Percentiles rank a stretch among this genome's conserved stretches.
These are phyloP conservation scores for Drosophila longiperda DNA, from an alignment of 2,888 invertebrate species.

Conservation along the genomic window DNA sequence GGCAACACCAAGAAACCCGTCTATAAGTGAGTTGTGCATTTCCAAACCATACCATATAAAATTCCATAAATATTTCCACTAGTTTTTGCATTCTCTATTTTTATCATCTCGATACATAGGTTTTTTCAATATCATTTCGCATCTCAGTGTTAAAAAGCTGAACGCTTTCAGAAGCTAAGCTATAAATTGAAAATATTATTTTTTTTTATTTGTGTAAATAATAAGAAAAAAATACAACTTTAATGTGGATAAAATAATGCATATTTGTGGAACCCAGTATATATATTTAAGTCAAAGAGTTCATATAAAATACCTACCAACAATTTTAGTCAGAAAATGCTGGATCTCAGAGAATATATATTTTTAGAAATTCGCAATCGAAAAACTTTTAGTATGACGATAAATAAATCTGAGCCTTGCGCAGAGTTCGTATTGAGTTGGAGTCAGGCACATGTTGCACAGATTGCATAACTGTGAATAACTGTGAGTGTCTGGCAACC, in stretches of 20 bases:
- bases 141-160: slow-evolving; percentile 38
- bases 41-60: not conserved
- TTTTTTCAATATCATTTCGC: slow-evolving; percentile 39
- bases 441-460: not conserved
- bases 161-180: not conserved
- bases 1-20: slow-evolving; percentile 66
- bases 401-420: not conserved
- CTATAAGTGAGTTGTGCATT: slow-evolving; percentile 62
- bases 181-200: not conserved
- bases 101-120: slow-evolving; percentile 1
- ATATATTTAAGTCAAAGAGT: not conserved
- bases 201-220: not conserved
- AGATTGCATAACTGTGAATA: slow-evolving; percentile 2
- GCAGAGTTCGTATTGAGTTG: not conserved
- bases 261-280: not conserved
- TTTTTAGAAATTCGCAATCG: not conserved
- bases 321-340: not conserved
- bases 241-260: not conserved
- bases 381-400: too few species aligned
- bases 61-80: slow-evolving; percentile 4
- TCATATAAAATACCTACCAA: not conserved
- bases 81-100: slow-evolving; percentile 13
- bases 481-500: slow-evolving; percentile 15
- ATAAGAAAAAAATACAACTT: not conserved
- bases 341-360: not conserved